Evolutionary conservation across 1,140 invertebrate species (phyloP).

Genomic region (Brachionus rotundiformis): DNA sequence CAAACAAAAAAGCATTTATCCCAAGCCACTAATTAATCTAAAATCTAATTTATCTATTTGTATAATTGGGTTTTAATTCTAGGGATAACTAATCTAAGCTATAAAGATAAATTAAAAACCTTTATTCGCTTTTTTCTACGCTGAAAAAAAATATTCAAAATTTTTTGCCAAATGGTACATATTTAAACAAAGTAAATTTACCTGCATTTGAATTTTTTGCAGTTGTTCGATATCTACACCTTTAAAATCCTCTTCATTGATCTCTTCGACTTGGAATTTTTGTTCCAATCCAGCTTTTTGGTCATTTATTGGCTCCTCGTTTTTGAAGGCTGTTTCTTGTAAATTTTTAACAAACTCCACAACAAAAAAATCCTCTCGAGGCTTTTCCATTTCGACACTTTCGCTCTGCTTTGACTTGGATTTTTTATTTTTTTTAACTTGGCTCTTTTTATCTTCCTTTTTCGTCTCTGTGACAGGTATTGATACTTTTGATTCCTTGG

Average conservation of each 20-base stretch:
- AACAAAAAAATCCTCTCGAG: conserved; percentile 12
- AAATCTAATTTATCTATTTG: neutral
- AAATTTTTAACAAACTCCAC: conserved; percentile 40
- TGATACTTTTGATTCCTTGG: neutral
- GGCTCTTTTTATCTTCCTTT: neutral
- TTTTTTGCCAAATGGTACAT: neutral
- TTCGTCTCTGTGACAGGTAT: neutral
- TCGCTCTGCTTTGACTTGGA: neutral
- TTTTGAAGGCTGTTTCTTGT: neutral
- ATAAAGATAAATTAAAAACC: neutral
- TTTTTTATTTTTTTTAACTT: neutral
- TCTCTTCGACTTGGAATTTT: conserved; percentile 11
- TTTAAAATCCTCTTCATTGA: conserved; percentile 20
- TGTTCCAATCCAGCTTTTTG: neutral
- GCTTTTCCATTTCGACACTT: neutral
- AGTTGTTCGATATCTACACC: conserved; percentile 1
- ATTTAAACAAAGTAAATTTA: neutral
- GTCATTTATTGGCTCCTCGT: neutral
- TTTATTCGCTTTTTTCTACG: conserved; percentile 13
- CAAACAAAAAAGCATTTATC: neutral
- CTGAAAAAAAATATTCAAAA: conserved; percentile 10
- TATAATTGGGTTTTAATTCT: too few species aligned
- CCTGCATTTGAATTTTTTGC: conserved; percentile 45
- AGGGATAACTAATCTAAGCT: neutral
- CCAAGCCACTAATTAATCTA: neutral